Conservation (phyloP, 2,113 vertebrate species). For the Bufo bufo region DNA sequence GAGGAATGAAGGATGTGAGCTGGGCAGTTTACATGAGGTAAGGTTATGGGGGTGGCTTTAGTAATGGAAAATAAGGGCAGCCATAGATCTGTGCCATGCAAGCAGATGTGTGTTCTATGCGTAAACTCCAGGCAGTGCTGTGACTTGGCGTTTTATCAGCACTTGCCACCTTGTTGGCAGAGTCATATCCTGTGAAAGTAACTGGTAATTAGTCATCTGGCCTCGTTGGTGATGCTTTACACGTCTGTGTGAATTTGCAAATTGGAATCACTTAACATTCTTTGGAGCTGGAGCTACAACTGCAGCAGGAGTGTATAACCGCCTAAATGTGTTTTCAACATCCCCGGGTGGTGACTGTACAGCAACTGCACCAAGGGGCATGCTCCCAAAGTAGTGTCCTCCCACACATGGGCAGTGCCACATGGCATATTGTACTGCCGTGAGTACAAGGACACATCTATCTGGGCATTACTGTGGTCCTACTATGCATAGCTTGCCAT, state of each 20-base stretch:
- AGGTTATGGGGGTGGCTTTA: neutral
- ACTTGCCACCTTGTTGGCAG: neutral
- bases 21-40: neutral
- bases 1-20: neutral
- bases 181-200: neutral
- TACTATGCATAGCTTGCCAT: too few relatives aligned
- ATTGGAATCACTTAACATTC: too few relatives aligned
- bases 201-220: constrained; percentile 22
- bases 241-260: neutral
- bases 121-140: neutral
- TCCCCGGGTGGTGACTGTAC: too few relatives aligned
- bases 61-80: neutral
- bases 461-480: too few relatives aligned
- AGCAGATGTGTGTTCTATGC: neutral
- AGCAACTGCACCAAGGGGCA: neutral
- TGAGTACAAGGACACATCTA: too few relatives aligned
- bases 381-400: too few relatives aligned
- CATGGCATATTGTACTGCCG: too few relatives aligned
- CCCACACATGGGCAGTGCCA: too few relatives aligned
- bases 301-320: too few relatives aligned
- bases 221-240: neutral
- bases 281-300: too few relatives aligned
- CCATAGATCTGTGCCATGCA: neutral
- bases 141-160: neutral
- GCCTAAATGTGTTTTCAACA: too few relatives aligned